Base-by-base conservation (phyloP, 1,140 invertebrate species). In the Bombus difficillimus region DNA sequence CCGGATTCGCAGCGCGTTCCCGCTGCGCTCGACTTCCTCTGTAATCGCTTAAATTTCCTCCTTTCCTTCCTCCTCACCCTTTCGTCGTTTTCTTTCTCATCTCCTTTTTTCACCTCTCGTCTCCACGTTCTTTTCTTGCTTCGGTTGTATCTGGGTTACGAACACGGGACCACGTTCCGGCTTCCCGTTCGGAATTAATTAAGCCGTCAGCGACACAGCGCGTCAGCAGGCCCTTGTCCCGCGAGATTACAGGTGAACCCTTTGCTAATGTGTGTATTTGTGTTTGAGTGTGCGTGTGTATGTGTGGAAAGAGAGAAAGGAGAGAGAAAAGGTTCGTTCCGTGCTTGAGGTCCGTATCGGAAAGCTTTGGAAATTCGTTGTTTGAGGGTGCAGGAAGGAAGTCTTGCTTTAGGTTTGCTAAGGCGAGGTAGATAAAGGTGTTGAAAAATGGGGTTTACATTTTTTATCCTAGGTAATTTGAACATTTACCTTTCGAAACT, bases 171-270 rank as follows among this genome's bases (percentile, higher is more conserved):
- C 75, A 73, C 88, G 87, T 87, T 77, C 74, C 57, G 53, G 75
- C 75, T 76, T 81, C 74, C 37, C 74, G 81, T 75, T 77, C 72
- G 66, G 85, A 90, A 89, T 90, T 90, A 90, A 90, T 90, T 90
- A 90, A 90, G 79, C 89, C 86, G 88, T 90, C 86, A 87, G 82
- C 79, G 81, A 47, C 86, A 66, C 80, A 87, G 43, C 77, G 53
- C 66, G 66, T 32, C 32, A 69, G 32, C 47, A 32, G n/a, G 22
- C 47, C 68, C 83, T 72, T 32, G 83, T 79, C 68, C 68, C 76
- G 69, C 34, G 75, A 64, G 83, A 85, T 85, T 85, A 85, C 83
- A 85, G 76, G 83, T 85, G 71, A 85, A 79, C 66, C 64, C 57
- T 25, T 25, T 53, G 64, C 43, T n/a, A 79, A 79, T 69, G 53